Base-by-base conservation (phyloP, 2,888 invertebrate genomes). In the Podotricha telesiphe region DNA sequence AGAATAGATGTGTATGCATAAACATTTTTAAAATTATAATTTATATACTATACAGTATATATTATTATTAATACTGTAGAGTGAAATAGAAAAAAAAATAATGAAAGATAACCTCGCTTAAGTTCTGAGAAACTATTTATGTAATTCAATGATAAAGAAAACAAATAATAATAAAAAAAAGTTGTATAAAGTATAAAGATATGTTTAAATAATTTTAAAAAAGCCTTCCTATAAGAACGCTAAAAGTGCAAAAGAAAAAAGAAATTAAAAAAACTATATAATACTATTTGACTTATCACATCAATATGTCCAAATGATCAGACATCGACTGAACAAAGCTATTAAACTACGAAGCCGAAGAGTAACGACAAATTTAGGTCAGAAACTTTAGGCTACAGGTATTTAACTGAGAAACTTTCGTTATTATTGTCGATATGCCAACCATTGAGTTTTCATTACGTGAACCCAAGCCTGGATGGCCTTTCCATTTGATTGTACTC, bases 391-490 rank as follows among this genome's bases (percentile, higher is more conserved):
- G 69, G 47, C 62, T 51, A 53, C 34, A 63, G 72, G 65, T 65
- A 72, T 63, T 68, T 70, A 59, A 70, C 58, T 47, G 65, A 37
- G 61, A 42, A 72, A 73, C 65, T 74, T 74, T 70, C 55, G 66
- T 61, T 72, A 69, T 69, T 72, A 69, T 67, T 73, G 73, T 65
- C 71, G 67, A 73, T 72, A 69, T 71, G 66, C 69, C 66, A 66
- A 62, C 72, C 72, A 74, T 74, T 71, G 69, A 71, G 72, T 68
- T 71, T 73, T 74, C 69, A 73, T 71, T 74, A 73, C 67, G 53
- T 58, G 64, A 56, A 67, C 69, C 69, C 55, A 53, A 67, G 67
- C 65, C 68, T 58, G 59, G 42, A 64, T 34, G 51, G 56, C 56
- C 66, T 51, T 64, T 42, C 48, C 68, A 59, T 67, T 70, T 58